Conservation (phyloP, 1,140 invertebrate species). For the Acromyrmex charruanus region DNA sequence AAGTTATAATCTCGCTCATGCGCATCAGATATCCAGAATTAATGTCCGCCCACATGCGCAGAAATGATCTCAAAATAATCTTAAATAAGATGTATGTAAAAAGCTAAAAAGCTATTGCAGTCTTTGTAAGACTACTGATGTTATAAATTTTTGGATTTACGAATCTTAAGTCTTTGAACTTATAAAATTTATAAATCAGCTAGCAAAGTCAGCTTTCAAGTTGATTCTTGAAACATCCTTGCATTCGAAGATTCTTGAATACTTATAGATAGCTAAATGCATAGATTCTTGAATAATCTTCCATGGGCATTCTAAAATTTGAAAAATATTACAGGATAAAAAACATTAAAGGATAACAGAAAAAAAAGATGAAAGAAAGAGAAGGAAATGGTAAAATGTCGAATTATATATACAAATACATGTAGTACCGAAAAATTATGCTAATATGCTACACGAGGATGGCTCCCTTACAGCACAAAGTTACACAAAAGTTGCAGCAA, state of each 20-base stretch:
- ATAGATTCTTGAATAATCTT: slow-evolving; percentile 60
- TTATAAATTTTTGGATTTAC: not conserved
- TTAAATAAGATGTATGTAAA: slow-evolving; percentile 14
- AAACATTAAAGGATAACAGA: slow-evolving; percentile 18
- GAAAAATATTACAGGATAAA: not conserved
- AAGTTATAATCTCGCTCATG: slow-evolving; percentile 11
- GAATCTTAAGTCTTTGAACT: not conserved
- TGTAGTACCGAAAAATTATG: slow-evolving; percentile 75
- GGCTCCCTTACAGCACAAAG: slow-evolving; percentile 31
- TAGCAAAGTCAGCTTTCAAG: not conserved
- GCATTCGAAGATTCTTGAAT: slow-evolving; percentile 18
- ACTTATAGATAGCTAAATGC: not conserved
- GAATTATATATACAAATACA: not conserved
- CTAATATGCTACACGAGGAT: slow-evolving; percentile 74
- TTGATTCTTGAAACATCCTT: slow-evolving; percentile 11
- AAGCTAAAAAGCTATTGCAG: not conserved
- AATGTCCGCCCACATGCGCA: slow-evolving; percentile 15
- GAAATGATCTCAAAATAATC: not conserved
- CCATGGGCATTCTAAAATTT: slow-evolving; percentile 63
- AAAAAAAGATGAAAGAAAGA: slow-evolving; percentile 12
- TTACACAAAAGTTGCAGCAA: too few relatives aligned
- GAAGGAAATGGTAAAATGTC: not conserved
- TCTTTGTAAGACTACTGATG: not conserved
- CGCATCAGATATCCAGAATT: not conserved
- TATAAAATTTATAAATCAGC: not conserved